Conservation (phyloP, 2,888 invertebrate genomes). For the Pristionchus entomophagus region DNA sequence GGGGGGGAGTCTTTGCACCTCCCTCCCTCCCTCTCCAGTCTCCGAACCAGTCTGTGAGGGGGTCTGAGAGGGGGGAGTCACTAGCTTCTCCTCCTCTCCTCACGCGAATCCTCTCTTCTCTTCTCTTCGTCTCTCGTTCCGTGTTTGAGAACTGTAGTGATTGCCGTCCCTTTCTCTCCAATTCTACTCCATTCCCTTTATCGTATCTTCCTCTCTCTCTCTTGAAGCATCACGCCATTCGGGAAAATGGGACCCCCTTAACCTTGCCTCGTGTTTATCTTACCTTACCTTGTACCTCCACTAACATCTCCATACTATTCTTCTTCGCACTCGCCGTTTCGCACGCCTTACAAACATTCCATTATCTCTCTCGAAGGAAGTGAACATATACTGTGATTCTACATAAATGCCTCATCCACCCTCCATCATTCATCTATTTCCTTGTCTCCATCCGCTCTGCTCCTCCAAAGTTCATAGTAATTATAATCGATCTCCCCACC, state of each 20-base stretch:
- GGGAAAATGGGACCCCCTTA: not conserved
- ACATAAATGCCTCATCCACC: too few species aligned
- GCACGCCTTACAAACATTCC: not conserved
- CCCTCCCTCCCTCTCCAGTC: not conserved
- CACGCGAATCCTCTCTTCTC: not conserved
- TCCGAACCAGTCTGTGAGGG: slow-evolving; percentile 3
- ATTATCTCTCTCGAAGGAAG: too few species aligned
- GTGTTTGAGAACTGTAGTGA: slow-evolving; percentile 39
- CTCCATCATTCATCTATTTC: too few species aligned
- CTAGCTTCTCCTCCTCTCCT: not conserved
- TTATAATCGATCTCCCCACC: slow-evolving; percentile 19
- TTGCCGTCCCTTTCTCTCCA: slow-evolving; percentile 3
- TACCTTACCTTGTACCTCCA: not conserved
- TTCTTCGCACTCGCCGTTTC: too few species aligned
- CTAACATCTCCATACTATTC: too few species aligned
- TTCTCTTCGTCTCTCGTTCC: not conserved
- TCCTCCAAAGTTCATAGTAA: slow-evolving; percentile 36
- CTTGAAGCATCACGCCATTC: not conserved
- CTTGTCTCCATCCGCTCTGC: not conserved
- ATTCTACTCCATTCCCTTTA: not conserved
- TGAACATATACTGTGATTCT: too few species aligned
- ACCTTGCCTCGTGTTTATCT: not conserved
- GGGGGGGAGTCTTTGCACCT: slow-evolving; percentile 30
- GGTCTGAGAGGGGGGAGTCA: slow-evolving; percentile 12
- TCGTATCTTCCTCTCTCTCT: slow-evolving; percentile 7